Evolutionary conservation across 2,888 invertebrate species (phyloP).

Genomic region (Leptinotarsa rubiginosa): DNA sequence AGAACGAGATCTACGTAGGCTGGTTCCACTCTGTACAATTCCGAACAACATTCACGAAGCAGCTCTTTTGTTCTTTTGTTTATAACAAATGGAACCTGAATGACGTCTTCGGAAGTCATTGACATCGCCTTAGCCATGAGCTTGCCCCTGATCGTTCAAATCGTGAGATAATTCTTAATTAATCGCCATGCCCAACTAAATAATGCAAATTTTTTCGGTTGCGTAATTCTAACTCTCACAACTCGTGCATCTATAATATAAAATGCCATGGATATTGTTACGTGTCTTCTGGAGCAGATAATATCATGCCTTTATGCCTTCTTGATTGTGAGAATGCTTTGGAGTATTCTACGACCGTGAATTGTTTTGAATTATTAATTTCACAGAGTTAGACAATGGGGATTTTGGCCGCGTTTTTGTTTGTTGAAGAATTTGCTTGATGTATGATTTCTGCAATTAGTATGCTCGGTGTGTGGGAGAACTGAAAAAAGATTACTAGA

Average conservation of each 20-base stretch:
- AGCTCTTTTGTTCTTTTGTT: slow-evolving; percentile 37
- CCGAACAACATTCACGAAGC: slow-evolving; percentile 26
- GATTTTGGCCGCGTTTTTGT: slow-evolving; percentile 11
- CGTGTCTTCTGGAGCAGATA: slow-evolving; percentile 40
- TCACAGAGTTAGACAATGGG: slow-evolving; percentile 14
- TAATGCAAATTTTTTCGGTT: slow-evolving; percentile 46
- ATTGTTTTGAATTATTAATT: slow-evolving; percentile 19
- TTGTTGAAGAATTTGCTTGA: neutral
- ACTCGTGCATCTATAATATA: slow-evolving; percentile 36
- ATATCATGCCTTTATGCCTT: slow-evolving; percentile 32
- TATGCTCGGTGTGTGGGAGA: neutral
- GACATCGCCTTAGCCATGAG: slow-evolving; percentile 43
- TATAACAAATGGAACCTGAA: slow-evolving; percentile 36
- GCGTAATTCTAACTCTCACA: slow-evolving; percentile 39
- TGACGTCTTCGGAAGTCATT: slow-evolving; percentile 39
- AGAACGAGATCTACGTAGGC: neutral
- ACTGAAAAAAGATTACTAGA: neutral
- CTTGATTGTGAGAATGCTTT: slow-evolving; percentile 30
- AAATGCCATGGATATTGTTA: slow-evolving; percentile 31
- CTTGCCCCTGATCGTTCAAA: slow-evolving; percentile 43
- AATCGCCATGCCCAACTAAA: slow-evolving; percentile 39
- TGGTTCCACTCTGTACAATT: slow-evolving; percentile 7
- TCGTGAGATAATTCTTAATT: slow-evolving; percentile 47
- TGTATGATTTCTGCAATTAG: neutral
- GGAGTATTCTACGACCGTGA: slow-evolving; percentile 20